Evolutionary conservation across 1,140 invertebrate genomes (phyloP).

Genomic region (Eueides isabella): DNA sequence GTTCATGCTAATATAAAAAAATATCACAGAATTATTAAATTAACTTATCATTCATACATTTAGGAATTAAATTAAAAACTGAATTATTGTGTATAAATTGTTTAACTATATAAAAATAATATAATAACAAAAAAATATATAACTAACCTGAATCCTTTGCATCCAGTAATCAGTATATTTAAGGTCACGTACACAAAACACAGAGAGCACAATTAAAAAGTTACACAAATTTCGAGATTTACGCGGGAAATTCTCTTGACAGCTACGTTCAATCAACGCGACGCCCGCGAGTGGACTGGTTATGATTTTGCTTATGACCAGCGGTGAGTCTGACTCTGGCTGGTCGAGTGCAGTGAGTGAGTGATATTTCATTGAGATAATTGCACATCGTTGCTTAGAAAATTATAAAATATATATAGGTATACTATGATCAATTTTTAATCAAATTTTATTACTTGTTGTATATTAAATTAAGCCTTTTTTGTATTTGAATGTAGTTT

Average conservation of each 20-base stretch:
- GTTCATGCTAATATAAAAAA: no score
- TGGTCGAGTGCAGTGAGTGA: constrained; percentile 32
- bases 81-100: constrained; percentile 40
- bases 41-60: constrained; percentile 32
- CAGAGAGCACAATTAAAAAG: constrained; percentile 54
- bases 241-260: constrained; percentile 40
- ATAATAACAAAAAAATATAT: background rate
- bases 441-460: background rate
- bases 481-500: background rate
- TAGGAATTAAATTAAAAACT: constrained; percentile 51
- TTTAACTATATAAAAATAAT: background rate
- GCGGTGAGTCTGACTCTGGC: constrained; percentile 3
- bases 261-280: constrained; percentile 36
- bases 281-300: constrained; percentile 47
- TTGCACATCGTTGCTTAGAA: constrained; percentile 52
- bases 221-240: constrained; percentile 52
- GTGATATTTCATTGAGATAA: constrained; percentile 53
- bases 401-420: no score
- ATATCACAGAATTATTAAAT: no score
- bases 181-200: constrained; percentile 54
- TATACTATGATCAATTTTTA: background rate
- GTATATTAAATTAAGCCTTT: background rate
- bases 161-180: constrained; percentile 48
- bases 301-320: constrained; percentile 22
- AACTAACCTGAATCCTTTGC: constrained; percentile 52